Conservation (phyloP, 2,113 vertebrate genomes). For the Peromyscus californicus region DNA sequence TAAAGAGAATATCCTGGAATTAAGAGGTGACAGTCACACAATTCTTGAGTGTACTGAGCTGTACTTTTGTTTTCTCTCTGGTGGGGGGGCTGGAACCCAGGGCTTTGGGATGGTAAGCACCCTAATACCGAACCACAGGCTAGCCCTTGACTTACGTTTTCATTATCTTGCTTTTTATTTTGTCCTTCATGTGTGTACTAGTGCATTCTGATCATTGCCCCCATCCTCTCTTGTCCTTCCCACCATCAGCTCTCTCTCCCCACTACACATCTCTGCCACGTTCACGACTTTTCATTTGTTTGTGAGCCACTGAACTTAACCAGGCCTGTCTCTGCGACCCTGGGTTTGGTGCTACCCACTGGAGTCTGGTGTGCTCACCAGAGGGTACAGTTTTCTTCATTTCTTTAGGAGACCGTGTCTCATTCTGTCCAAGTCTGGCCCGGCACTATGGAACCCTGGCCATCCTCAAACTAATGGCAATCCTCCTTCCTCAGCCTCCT, state of each 20-base stretch:
- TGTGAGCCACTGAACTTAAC: neutral
- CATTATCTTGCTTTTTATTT: neutral
- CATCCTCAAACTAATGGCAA: neutral
- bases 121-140: neutral
- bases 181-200: neutral
- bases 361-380: neutral
- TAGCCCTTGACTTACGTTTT: neutral
- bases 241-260: too few species aligned
- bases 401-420: neutral
- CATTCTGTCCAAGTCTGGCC: neutral
- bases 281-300: neutral
- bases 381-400: neutral
- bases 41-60: neutral
- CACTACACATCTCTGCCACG: neutral
- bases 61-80: neutral
- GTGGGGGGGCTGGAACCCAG: neutral
- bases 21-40: neutral
- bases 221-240: neutral
- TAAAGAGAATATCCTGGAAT: neutral
- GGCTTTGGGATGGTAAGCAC: neutral
- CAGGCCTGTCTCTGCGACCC: neutral
- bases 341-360: neutral
- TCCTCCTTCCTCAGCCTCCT: neutral
- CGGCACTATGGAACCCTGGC: neutral
- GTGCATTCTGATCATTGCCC: neutral